Evolutionary conservation across 2,797 vertebrate genomes (phyloP), one percentile per base, ranked within the genome.

Genomic region (Tolypeutes matacus): DNA sequence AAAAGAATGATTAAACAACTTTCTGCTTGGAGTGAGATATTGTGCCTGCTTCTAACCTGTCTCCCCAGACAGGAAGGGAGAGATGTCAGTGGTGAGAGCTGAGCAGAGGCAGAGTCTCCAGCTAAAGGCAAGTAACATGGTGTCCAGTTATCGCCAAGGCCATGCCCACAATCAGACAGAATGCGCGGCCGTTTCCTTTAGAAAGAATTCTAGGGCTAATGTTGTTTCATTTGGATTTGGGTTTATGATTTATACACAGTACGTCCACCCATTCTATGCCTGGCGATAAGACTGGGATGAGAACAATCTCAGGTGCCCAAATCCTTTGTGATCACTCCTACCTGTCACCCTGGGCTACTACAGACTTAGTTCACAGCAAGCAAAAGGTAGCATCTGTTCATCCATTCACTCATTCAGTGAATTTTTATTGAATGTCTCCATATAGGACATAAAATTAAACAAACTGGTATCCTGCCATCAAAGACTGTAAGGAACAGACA

Each of bases 171-270:
- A 46, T 65, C 85, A 64, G n/a, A 60, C 27, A 49, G 70, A 83
- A 51, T 39, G 56, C 58, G 58, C 51, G 12, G 34, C 46, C 87
- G 53, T 86, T 77, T 83, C 65, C 69, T 92, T 81, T 31, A 83
- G 85, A 78, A 95, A 62, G 62, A 82, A 89, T 85, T 93, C 42
- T 70, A 62, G 87, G 91, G n/a, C 88, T 88, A 84, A 39, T 18
- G 39, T 87, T 92, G 42, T n/a, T 94, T 93, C 51, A 77, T 70
- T 78, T 92, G 78, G 70, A 70, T 76, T 85, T 95, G 64, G 49
- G 86, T 85, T 83, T 67, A 20, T 67, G 64, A 90, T 80, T 83
- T 86, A 36, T 73, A 93, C 25, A 17, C 17, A 27, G 17, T 21
- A 67, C 70, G 82, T 77, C 88, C 85, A 72, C 42, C 21, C 64